phyloP scores from a whole-genome alignment of 2,888 invertebrate genomes.

The Microplitis deprimator region DNA sequence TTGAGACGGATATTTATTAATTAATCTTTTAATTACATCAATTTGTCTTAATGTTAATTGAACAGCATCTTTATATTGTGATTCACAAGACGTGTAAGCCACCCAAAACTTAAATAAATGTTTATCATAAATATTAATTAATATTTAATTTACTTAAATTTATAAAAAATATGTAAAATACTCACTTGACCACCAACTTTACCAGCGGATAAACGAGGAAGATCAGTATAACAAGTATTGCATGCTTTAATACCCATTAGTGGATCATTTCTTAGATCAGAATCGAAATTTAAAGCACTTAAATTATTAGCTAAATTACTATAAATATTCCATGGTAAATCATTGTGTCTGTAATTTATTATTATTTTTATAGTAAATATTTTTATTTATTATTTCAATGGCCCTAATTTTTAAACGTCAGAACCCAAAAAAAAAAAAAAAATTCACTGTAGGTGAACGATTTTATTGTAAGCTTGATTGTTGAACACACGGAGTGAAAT shows the following conservation, averaged over 20 bases:
- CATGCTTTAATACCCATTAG: conserved; percentile 68
- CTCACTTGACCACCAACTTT: conserved; percentile 75
- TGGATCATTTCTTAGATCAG: conserved; percentile 66
- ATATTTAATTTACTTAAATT: background rate
- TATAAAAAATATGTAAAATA: conserved; percentile 16
- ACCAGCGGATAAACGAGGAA: conserved; percentile 72
- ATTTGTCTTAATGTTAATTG: conserved; percentile 76
- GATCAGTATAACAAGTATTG: conserved; percentile 72
- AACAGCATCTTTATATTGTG: conserved; percentile 75
- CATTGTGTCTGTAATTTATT: conserved; percentile 72
- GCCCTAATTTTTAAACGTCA: too few species aligned
- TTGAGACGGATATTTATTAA: conserved; percentile 69
- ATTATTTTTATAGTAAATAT: background rate
- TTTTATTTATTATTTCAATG: background rate
- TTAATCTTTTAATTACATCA: conserved; percentile 75
- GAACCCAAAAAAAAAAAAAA: too few species aligned
- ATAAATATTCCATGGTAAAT: conserved; percentile 72
- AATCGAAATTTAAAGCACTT: conserved; percentile 67
- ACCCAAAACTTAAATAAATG: conserved; percentile 75
- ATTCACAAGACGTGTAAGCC: conserved; percentile 73
- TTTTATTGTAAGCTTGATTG: too few species aligned
- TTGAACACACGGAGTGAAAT: too few species aligned
- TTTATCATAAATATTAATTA: conserved; percentile 13
- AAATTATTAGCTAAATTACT: conserved; percentile 68
- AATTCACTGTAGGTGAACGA: too few species aligned